These are phyloP conservation scores for Platyura marginata DNA, from an alignment of 1,140 invertebrate genomes.

Conservation along the genomic window DNA sequence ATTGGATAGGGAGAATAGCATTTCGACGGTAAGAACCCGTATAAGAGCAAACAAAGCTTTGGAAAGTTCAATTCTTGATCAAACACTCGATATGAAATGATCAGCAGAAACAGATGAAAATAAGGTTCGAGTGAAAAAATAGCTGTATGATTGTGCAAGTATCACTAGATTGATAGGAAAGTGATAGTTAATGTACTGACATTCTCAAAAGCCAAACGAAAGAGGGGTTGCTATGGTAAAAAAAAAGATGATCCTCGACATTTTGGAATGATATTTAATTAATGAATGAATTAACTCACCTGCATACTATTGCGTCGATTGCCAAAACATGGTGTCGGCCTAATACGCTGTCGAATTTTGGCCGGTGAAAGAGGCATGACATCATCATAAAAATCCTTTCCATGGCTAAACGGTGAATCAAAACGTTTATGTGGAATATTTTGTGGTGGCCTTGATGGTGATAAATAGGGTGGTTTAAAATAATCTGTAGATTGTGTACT, in stretches of 20 bases:
- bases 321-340: slow-evolving; percentile 15
- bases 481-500: not conserved
- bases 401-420: not conserved
- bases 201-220: no score
- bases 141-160: slow-evolving; percentile 4
- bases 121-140: no score
- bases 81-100: no score
- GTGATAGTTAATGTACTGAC: no score
- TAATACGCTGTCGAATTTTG: slow-evolving; percentile 10
- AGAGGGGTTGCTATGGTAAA: no score
- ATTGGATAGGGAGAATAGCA: no score
- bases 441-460: not conserved
- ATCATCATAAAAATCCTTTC: not conserved
- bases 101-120: no score
- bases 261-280: no score
- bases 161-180: slow-evolving; percentile 9
- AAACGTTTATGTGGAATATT: not conserved
- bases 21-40: no score
- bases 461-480: not conserved
- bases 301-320: slow-evolving; percentile 28
- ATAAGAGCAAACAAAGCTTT: no score
- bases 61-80: no score
- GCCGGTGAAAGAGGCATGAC: not conserved
- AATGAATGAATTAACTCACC: slow-evolving; percentile 21
- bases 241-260: no score